phyloP scores from a whole-genome alignment of 2,113 vertebrate genomes.

The Myrmophylax atrothorax region DNA sequence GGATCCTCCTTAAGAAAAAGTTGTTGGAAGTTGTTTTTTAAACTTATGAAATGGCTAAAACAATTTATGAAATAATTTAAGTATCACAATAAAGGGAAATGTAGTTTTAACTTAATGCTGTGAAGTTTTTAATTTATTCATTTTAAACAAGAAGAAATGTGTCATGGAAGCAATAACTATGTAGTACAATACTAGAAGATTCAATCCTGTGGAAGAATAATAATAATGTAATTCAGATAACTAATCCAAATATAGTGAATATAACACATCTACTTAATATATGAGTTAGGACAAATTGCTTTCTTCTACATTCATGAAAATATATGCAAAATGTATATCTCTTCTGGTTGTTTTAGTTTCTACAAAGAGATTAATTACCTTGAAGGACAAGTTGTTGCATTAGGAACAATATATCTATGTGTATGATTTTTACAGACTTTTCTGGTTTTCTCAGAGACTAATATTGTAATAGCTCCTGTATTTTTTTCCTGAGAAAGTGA shows the following conservation, averaged over 20 bases:
- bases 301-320: not conserved
- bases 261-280: not conserved
- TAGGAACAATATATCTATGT: not conserved
- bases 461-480: not conserved
- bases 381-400: not conserved
- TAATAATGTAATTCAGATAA: not conserved
- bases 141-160: not conserved
- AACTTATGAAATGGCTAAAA: not conserved
- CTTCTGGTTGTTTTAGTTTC: not conserved
- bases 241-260: not conserved
- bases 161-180: not conserved
- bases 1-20: not conserved
- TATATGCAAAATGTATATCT: not conserved
- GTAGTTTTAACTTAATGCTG: not conserved
- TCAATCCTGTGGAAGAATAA: not conserved
- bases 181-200: not conserved
- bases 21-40: not conserved
- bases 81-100: not conserved
- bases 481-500: not conserved
- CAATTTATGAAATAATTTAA: not conserved
- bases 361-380: not conserved
- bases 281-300: not conserved
- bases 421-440: not conserved
- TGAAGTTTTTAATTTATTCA: not conserved
- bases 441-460: not conserved